Evolutionary conservation across 2,113 vertebrate genomes (phyloP), one percentile per base, ranked within the genome.

Genomic region (Eonycteris spelaea): DNA sequence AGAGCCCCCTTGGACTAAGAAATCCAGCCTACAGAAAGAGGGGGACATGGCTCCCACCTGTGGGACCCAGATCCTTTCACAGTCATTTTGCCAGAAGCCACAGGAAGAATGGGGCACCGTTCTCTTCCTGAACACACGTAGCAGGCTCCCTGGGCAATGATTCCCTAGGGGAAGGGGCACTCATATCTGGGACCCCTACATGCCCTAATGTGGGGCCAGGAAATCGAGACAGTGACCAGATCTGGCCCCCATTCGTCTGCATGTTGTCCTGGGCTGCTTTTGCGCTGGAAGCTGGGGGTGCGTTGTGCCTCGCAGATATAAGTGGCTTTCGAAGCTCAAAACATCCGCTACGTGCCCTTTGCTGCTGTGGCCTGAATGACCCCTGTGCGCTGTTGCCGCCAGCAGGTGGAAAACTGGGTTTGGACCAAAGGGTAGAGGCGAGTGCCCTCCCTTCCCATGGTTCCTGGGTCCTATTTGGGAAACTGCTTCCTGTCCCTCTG

Each of bases 271-370:
- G 30, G 19, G 30, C 40, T 40, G 51, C 51, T 59, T 55, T 24
- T 18, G 30, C 18, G 18, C 51, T 12, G 13, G 0, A 12, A 67
- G 68, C 26, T 33, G n/a, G 18, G 15, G 45, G 3, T 40, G n/a
- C 5, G 61, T 16, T 26, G 48, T 21, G 28, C 16, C 10, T 24
- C 33, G 78, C 13, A 19, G 51, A 15, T 4, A 3, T 26, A 21
- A 28, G 35, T 0, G 11, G 43, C 1, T 12, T 16, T 3, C 16
- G 2, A 15, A 33, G 48, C 57, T 6, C 4, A 40, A 7, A 16
- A 6, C 14, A 16, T 22, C 30, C 24, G 5, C 21, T 26, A 3
- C 30, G 4, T 5, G 3, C 10, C 28, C 22, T 6, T 61, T 28
- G 26, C 26, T 61, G 12, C 26, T 61, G 59, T 28, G 26, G 12